Percentiles rank a stretch among this genome's conserved stretches.
These are phyloP conservation scores for Psittacula derbiana DNA, from an alignment of 2,797 vertebrate genomes.

Conservation along the genomic window DNA sequence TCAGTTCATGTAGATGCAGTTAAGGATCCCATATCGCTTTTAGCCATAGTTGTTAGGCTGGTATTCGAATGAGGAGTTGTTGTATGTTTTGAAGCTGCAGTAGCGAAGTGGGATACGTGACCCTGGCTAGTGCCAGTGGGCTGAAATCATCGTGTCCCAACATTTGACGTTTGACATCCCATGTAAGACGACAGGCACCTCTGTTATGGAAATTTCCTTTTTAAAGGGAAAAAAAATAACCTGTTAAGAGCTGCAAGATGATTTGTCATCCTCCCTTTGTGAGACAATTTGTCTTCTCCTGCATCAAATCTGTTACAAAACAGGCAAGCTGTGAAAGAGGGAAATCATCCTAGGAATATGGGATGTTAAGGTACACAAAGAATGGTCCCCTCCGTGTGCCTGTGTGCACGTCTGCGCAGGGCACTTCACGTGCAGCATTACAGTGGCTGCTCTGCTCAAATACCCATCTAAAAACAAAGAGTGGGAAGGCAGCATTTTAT, in stretches of 20 bases:
- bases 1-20: neutral
- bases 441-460: slow-evolving; percentile 5
- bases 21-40: neutral
- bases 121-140: slow-evolving; percentile 34
- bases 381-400: neutral
- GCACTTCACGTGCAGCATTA: neutral
- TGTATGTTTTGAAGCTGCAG: neutral
- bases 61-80: neutral
- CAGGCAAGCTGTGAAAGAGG: slow-evolving; percentile 79
- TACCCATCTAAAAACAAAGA: neutral
- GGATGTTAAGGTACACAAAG: slow-evolving; percentile 60
- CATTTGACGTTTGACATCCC: slow-evolving; percentile 67
- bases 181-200: neutral
- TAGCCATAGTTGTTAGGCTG: neutral
- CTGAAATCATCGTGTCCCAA: slow-evolving; percentile 25
- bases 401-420: neutral
- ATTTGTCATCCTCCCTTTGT: slow-evolving; percentile 73
- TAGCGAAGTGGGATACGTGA: neutral
- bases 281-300: slow-evolving; percentile 77
- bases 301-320: slow-evolving; percentile 76
- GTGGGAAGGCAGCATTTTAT: neutral
- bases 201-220: slow-evolving; percentile 51
- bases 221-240: slow-evolving; percentile 64
- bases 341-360: slow-evolving; percentile 65
- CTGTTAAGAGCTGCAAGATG: slow-evolving; percentile 70